These are phyloP conservation scores for Myotis lucifugus DNA, from an alignment of 2,113 vertebrate species.

Conservation along the genomic window DNA sequence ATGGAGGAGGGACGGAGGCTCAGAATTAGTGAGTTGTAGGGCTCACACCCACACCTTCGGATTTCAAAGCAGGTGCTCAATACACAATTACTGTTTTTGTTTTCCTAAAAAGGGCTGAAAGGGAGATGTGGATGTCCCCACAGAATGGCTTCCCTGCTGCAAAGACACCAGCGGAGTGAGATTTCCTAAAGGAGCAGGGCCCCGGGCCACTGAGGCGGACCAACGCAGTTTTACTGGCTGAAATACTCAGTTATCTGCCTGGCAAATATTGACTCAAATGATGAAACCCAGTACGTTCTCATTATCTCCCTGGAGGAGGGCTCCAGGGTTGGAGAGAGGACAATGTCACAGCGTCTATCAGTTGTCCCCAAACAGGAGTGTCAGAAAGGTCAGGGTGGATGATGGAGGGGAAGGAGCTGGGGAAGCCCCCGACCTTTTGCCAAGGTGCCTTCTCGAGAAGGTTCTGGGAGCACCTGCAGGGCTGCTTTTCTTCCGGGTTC, in stretches of 20 bases:
- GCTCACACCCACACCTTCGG: too few relatives aligned
- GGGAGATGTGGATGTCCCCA: neutral
- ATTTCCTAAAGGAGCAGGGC: neutral
- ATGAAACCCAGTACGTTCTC: slow-evolving; percentile 14
- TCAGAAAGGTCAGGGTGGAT: slow-evolving; percentile 40
- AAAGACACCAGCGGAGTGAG: neutral
- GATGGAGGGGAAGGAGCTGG: slow-evolving; percentile 33
- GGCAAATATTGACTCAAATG: neutral
- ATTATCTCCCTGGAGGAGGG: neutral
- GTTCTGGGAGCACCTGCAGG: slow-evolving; percentile 39
- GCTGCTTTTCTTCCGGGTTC: slow-evolving; percentile 56
- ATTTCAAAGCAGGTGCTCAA: neutral
- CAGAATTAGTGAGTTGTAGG: neutral
- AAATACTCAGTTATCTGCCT: neutral
- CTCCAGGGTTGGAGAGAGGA: neutral
- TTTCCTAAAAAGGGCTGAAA: neutral
- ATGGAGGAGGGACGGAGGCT: neutral
- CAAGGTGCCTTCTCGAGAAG: slow-evolving; percentile 45
- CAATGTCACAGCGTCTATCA: neutral
- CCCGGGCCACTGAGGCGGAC: neutral
- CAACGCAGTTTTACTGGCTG: neutral
- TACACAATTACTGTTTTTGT: neutral
- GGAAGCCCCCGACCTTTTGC: slow-evolving; percentile 52
- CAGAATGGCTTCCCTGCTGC: neutral
- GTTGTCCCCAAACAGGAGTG: slow-evolving; percentile 42